Evolutionary conservation across 2,888 invertebrate species (phyloP), one percentile per base, ranked within the genome.

Genomic region (Pycnomerus fuliginosus): DNA sequence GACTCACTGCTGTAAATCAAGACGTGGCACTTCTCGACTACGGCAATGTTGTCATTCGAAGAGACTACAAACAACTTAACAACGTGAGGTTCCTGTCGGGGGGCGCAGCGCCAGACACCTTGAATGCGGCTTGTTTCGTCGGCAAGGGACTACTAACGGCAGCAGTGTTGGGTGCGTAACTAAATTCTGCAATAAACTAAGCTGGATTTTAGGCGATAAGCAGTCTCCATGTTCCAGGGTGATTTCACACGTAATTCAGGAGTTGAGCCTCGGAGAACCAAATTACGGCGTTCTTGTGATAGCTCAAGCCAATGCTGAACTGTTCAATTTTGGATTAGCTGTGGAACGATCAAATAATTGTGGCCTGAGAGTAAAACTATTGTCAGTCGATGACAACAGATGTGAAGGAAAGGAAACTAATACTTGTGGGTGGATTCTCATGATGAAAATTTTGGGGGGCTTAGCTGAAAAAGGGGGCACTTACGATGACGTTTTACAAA

Each of bases 91-190:
- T 79, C 24, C 71, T 91, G 3, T 83, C 84, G 29, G 93, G 92
- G 1, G 91, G 92, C 1, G 88, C 90, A 1, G 86, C 88, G 1
- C 91, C 92, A 0, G 90, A 90, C 64, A 91, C 93, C 66, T 91
- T 92, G 0, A 27, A 69, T 52, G 68, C 65, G 47, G 64, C 70
- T 41, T 79, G 79, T 35, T 86, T 82, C 60, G 85, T 93, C 16
- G 93, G 92, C 0, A 63, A 73, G 24, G 91, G 92, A 1, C 84
- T 91, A 84, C 69, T 93, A 50, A 85, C 85, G 11, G 90, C 85
- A 0, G 82, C 85, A 1, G 81, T 91, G 1, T 79, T 79, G 68
- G 83, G 85, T 83, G 70, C 48, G 35, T 32, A 8, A 7, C 22
- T 10, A n/a, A n/a, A n/a, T n/a, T n/a, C n/a, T n/a, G 12, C 30